phyloP scores from a whole-genome alignment of 2,113 vertebrate species.

The Rissa tridactyla region DNA sequence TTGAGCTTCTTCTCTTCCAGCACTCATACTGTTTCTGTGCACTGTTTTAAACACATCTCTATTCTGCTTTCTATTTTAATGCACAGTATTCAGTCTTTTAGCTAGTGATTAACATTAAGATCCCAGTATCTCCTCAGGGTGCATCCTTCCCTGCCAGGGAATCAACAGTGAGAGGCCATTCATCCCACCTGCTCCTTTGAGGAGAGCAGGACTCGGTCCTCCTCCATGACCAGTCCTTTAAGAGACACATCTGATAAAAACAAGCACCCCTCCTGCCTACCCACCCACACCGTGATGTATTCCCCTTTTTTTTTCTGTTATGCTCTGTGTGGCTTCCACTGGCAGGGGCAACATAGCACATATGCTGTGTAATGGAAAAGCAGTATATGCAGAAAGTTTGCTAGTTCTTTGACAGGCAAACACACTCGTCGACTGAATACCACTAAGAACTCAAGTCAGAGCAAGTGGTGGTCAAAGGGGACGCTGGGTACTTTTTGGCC shows the following conservation, averaged over 20 bases:
- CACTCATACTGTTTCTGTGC: background rate
- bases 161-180: background rate
- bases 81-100: background rate
- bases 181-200: background rate
- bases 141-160: background rate
- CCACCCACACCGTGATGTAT: too few species aligned
- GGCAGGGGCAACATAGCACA: background rate
- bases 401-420: background rate
- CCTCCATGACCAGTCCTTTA: background rate
- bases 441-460: constrained; percentile 11
- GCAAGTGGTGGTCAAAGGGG: background rate
- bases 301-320: background rate
- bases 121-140: background rate
- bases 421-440: constrained; percentile 6
- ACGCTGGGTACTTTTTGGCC: background rate
- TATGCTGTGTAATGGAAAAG: background rate
- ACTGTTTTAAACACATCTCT: background rate
- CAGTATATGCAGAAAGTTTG: background rate
- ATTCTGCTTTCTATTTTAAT: background rate
- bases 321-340: background rate
- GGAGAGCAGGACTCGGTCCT: background rate
- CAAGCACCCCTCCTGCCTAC: background rate
- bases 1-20: background rate
- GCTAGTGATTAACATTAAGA: background rate
- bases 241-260: background rate